Conservation (phyloP, 2,797 vertebrate species). For the Allobates femoralis region DNA sequence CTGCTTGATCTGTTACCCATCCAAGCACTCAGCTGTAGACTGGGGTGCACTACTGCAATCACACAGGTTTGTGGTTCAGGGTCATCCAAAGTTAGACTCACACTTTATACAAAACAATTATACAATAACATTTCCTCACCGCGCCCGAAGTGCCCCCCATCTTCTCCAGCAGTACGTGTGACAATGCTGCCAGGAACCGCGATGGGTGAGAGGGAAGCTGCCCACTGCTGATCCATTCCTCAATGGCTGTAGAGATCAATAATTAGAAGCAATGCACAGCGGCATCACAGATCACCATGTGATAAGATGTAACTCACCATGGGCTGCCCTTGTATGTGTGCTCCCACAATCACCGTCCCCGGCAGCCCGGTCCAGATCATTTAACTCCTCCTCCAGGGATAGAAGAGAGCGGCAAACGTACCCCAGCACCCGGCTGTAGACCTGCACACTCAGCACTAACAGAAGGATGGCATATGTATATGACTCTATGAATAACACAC, state of each 20-base stretch:
- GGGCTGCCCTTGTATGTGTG: slow-evolving; percentile 86
- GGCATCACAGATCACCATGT: background rate
- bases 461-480: background rate
- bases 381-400: slow-evolving; percentile 82
- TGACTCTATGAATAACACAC: background rate
- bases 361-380: slow-evolving; percentile 86
- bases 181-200: slow-evolving; percentile 79
- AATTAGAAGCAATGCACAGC: background rate
- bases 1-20: background rate
- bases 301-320: slow-evolving; percentile 73
- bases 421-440: slow-evolving; percentile 74
- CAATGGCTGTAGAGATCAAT: slow-evolving; percentile 79
- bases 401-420: slow-evolving; percentile 80
- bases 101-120: background rate
- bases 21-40: background rate
- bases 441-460: slow-evolving; percentile 36
- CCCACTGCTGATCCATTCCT: slow-evolving; percentile 78
- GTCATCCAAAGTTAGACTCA: background rate
- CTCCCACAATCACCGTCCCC: slow-evolving; percentile 94
- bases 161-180: slow-evolving; percentile 85
- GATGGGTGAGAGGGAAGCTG: slow-evolving; percentile 76
- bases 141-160: slow-evolving; percentile 97
- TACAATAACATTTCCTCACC: slow-evolving; percentile 71
- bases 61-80: background rate
- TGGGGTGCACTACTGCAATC: background rate